A percentile compares a stretch with the other conserved stretches of the same genome.
Evolutionary conservation across 2,113 vertebrate species (phyloP).

Genomic region (Uria aalge): DNA sequence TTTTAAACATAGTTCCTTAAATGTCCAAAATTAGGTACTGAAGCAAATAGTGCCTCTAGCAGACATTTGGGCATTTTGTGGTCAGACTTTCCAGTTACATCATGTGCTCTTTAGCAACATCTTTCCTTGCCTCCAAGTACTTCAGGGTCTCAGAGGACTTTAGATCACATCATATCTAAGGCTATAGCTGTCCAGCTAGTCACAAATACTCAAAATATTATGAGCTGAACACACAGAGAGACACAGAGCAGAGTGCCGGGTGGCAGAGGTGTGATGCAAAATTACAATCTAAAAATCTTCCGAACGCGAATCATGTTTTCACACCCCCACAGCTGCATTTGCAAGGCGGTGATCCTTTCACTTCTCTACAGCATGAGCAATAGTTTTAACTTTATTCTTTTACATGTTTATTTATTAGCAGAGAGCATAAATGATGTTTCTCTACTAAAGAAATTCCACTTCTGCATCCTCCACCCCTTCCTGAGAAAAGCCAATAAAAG

Average conservation of each 20-base stretch:
- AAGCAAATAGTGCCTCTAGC: not conserved
- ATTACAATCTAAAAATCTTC: not conserved
- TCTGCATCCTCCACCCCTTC: not conserved
- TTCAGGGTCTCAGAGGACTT: not conserved
- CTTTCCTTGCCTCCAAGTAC: not conserved
- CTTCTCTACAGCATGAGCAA: not conserved
- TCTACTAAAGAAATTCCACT: not conserved
- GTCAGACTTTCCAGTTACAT: conserved; percentile 5
- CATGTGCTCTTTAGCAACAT: not conserved
- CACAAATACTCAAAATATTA: not conserved
- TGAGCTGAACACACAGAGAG: not conserved
- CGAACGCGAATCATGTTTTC: not conserved
- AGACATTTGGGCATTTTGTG: not conserved
- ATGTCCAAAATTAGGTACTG: not conserved
- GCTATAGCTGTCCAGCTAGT: not conserved
- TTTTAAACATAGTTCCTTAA: not conserved
- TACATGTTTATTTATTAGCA: not conserved
- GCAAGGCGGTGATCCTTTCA: not conserved
- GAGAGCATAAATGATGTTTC: not conserved
- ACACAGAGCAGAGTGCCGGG: not conserved
- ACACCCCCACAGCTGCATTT: not conserved
- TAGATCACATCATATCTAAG: not conserved
- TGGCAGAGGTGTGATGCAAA: not conserved
- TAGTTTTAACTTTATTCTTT: not conserved
- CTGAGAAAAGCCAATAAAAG: not conserved